Conservation (phyloP, 2,797 vertebrate genomes). For the Bryconaethiops microstoma region DNA sequence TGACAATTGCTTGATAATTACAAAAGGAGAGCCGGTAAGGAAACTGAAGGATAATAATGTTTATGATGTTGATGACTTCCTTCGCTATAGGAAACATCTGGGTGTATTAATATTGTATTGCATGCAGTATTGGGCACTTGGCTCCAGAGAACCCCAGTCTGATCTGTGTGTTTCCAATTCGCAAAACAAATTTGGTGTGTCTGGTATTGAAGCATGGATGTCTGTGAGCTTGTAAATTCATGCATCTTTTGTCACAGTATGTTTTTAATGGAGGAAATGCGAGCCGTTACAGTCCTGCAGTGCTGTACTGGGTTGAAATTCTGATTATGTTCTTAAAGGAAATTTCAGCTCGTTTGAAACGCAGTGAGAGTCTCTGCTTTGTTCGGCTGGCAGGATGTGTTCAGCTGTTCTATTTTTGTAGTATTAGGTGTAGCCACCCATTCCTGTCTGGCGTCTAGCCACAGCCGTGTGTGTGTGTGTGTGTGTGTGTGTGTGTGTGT, state of each 20-base stretch:
- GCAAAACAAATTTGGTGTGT: not conserved
- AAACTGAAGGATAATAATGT: not conserved
- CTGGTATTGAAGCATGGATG: not conserved
- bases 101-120: not conserved
- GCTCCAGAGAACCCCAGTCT: not conserved
- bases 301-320: not conserved
- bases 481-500: constrained; percentile 1
- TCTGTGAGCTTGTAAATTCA: not conserved
- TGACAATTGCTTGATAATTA: no score
- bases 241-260: not conserved
- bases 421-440: not conserved
- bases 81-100: not conserved
- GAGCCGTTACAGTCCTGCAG: not conserved
- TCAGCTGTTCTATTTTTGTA: constrained; percentile 3
- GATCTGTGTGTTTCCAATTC: not conserved
- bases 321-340: not conserved
- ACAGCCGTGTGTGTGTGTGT: not conserved
- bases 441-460: not conserved
- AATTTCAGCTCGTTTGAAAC: not conserved
- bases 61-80: not conserved
- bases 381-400: not conserved
- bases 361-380: not conserved
- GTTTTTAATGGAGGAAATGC: not conserved
- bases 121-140: not conserved
- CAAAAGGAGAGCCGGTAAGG: no score